Evolutionary conservation across 2,888 invertebrate genomes (phyloP), one percentile per base, ranked within the genome.

Genomic region (Andrena praecox): DNA sequence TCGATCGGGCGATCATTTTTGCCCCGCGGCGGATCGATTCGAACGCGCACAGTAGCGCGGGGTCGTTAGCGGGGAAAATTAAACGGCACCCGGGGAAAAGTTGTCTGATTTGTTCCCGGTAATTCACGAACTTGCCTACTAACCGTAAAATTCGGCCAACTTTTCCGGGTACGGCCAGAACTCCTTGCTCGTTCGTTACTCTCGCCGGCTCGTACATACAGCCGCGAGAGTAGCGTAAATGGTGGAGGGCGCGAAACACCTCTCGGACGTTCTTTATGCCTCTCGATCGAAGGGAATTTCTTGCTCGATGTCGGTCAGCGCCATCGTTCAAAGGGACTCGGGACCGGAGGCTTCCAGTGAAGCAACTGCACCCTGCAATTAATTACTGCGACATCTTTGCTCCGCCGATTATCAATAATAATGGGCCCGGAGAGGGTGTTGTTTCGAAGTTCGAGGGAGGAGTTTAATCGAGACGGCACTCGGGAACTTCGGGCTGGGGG

Each of bases 41-140:
- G 35, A 59, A 35, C 69, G 63, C 59, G 29, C 69, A n/a, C 54
- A 27, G 33, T 66, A 31, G 72, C 27, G 52, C 31, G 33, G 48
- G 35, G 50, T 80, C 75, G 81, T 80, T 75, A 71, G 31, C 70
- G 67, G 56, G 56, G 63, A 42, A 59, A 72, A 63, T 67, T 72
- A 73, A 63, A 69, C 69, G 67, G 60, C 60, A 68, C 20, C 67
- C 72, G 62, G 27, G 77, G 68, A 63, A 75, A 87, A 80, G 77
- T 85, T 81, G 74, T 35, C 64, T 72, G 85, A 85, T 87, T 83
- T 78, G 83, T 80, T 85, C 77, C 56, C 63, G 76, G 85, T 87
- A 87, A 87, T 85, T 87, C 80, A 76, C 71, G 60, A 87, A 87
- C 82, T 87, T 82, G 78, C 76, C 85, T 66, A 62, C 66, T 75